Evolutionary conservation across 1,140 invertebrate species (phyloP).

Genomic region (Trichoplusia ni): DNA sequence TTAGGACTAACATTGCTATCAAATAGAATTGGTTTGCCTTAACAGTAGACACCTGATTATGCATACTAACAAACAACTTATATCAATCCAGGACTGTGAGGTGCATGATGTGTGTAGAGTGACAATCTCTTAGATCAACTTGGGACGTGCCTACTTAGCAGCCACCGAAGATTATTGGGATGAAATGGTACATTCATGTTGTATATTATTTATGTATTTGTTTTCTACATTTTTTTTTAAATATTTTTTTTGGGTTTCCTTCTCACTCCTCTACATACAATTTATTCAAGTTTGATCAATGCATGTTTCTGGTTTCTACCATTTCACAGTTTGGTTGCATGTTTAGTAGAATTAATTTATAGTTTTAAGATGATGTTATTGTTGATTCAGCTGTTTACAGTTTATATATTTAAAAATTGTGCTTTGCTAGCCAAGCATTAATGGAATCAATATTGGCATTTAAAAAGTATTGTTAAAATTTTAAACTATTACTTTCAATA

Average conservation of each 20-base stretch:
- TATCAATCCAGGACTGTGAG: conserved; percentile 74
- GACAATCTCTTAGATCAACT: conserved; percentile 60
- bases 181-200: conserved; percentile 72
- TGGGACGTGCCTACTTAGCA: conserved; percentile 52
- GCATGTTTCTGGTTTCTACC: conserved; percentile 10
- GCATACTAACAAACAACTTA: conserved; percentile 70
- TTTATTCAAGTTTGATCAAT: conserved; percentile 2
- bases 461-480: too few species aligned
- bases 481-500: too few species aligned
- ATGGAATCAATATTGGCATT: too few species aligned
- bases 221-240: not conserved
- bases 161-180: conserved; percentile 65
- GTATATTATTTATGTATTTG: conserved; percentile 24
- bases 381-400: not conserved
- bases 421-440: too few species aligned
- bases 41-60: conserved; percentile 31
- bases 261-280: not conserved
- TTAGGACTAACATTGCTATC: conserved; percentile 22
- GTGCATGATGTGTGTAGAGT: conserved; percentile 74
- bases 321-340: conserved; percentile 27
- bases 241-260: not conserved
- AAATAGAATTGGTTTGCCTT: conserved; percentile 36
- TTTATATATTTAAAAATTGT: too few species aligned
- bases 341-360: conserved; percentile 5
- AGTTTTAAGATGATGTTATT: not conserved